Conservation (phyloP, 2,888 invertebrate genomes). For the Chironomus tentans region DNA sequence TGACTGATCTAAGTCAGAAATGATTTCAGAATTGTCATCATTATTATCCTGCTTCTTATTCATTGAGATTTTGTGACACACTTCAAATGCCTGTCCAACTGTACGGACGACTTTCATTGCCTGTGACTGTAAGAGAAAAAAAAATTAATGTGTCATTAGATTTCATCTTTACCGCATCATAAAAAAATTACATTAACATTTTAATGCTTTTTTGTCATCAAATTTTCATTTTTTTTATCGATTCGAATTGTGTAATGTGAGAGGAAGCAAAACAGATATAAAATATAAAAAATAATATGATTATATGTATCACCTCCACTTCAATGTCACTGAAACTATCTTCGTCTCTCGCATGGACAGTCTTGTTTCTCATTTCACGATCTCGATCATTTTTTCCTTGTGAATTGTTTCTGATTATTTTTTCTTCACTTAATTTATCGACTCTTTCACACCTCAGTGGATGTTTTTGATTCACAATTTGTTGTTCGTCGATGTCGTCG, state of each 20-base stretch:
- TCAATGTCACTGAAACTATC: slow-evolving; percentile 29
- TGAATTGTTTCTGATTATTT: background rate
- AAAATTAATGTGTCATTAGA: slow-evolving; percentile 14
- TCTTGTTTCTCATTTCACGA: slow-evolving; percentile 4
- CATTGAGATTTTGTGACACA: slow-evolving; percentile 90
- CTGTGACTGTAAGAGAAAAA: slow-evolving; percentile 65
- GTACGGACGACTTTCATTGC: slow-evolving; percentile 98
- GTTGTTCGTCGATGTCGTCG: slow-evolving; percentile 20
- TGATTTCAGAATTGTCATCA: slow-evolving; percentile 41
- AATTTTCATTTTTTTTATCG: slow-evolving; percentile 21
- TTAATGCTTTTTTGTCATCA: background rate
- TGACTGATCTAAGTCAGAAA: slow-evolving; percentile 40
- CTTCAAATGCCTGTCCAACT: slow-evolving; percentile 98
- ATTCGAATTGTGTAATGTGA: background rate
- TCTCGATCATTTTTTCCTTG: background rate
- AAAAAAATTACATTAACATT: background rate
- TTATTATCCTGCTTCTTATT: slow-evolving; percentile 44
- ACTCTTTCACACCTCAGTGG: background rate
- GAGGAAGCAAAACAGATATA: background rate
- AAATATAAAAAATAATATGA: background rate
- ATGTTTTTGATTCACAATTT: background rate
- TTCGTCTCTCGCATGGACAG: slow-evolving; percentile 45
- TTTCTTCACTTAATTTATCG: background rate
- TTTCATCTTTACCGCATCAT: slow-evolving; percentile 24
- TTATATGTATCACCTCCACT: slow-evolving; percentile 34